Percentiles rank a stretch among this genome's conserved stretches.
These are phyloP conservation scores for Meiosimyza platycephala DNA, from an alignment of 2,888 invertebrate species.

Conservation along the genomic window DNA sequence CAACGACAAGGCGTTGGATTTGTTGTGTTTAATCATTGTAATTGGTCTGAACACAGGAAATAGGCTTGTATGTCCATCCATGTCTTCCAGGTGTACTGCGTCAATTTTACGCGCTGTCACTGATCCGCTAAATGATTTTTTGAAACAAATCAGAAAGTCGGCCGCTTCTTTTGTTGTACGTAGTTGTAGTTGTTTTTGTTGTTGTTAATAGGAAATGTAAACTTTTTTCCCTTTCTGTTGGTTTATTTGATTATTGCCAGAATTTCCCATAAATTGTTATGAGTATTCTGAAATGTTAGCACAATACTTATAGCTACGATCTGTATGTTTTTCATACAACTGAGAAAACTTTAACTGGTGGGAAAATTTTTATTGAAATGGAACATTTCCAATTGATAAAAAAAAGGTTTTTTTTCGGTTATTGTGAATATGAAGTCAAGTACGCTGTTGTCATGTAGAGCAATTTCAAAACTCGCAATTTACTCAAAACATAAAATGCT, in stretches of 20 bases:
- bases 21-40: conserved; percentile 57
- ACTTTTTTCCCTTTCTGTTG: conserved; percentile 41
- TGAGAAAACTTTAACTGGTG: not conserved
- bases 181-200: conserved; percentile 7
- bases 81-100: not conserved
- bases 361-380: too few species aligned
- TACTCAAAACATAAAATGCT: too few species aligned
- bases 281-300: not conserved
- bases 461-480: too few species aligned
- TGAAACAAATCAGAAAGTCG: conserved; percentile 22
- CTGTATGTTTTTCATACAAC: not conserved
- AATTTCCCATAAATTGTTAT: conserved; percentile 14
- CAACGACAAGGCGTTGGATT: conserved; percentile 9
- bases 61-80: not conserved
- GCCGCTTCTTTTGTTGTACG: conserved; percentile 44
- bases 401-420: too few species aligned
- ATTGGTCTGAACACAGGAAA: conserved; percentile 52
- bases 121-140: conserved; percentile 57
- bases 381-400: too few species aligned
- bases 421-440: too few species aligned
- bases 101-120: conserved; percentile 39
- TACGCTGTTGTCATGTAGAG: too few species aligned
- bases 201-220: conserved; percentile 56
- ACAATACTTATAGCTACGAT: not conserved
- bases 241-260: conserved; percentile 36